Base-by-base conservation (phyloP, 2,888 invertebrate genomes). In the Unio delphinus region DNA sequence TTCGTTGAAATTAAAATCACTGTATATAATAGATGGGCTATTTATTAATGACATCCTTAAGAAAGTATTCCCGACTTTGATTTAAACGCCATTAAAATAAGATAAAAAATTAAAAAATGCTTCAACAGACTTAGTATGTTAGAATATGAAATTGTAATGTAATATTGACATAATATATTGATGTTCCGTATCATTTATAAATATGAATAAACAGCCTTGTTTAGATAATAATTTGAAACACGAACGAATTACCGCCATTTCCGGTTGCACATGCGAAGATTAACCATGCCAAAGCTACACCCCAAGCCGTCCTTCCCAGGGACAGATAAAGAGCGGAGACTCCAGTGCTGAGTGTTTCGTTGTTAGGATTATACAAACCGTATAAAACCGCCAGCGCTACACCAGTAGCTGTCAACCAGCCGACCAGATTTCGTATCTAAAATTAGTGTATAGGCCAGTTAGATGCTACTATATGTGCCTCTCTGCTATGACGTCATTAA, bases 231-330 rank as follows among this genome's bases (percentile, higher is more conserved):
- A 45, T 11, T 15, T 23, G 26, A n/a, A 18, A 7, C 23, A 3
- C 55, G 17, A 18, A 8, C 17, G n/a, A 23, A 76, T 64, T 77
- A 89, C 88, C 90, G 83, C 92, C 92, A 78, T 91, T 87, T 54
- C 92, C 92, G 64, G 89, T 86, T 26, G 88, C 85, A 74, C 92
- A 92, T 59, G 91, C 90, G 80, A 91, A 91, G 66, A 92, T 89
- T 15, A 92, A 88, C 92, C 92, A 92, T 58, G 86, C 87, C 20
- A 92, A 76, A 2, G 90, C 90, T 4, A 90, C 66, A 2, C 90
- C 88, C 92, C 92, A 92, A 17, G 88, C 85, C 20, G 91, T 89
- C 70, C 91, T 83, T 61, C 89, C 86, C 56, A 90, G 75, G 6
- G 90, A 85, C 56, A 91, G 82, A 79, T 91, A 92, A 23, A 88